Base-by-base conservation (phyloP, 64 coral and sea anemone genomes). In the Cladopsammia gracilis region DNA sequence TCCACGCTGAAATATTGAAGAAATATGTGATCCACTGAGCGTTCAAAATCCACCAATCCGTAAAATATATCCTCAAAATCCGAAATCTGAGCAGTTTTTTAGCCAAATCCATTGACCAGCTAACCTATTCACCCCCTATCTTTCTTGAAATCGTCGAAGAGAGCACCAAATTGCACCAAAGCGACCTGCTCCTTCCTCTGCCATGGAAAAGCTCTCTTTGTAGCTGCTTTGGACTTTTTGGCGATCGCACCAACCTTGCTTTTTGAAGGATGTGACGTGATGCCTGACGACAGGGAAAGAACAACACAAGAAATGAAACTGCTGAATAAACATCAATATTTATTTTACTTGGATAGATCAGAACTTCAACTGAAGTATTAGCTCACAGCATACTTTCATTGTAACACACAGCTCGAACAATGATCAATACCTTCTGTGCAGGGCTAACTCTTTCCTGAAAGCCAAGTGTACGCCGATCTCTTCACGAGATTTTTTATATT, bases 131-230 rank as follows among this genome's bases (percentile, higher is more conserved):
- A n/a, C n/a, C n/a, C n/a, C n/a, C n/a, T n/a, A n/a, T n/a, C n/a
- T n/a, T n/a, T n/a, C n/a, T 70, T 86, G 10, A 70, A 48, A 24
- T 86, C 83, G 16, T 44, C 52, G 25, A 59, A 60, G 19, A 88
- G n/a, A 60, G 86, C 52, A 34, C 59, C 25, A 19, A 88, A 75
- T 16, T 88, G 86, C 8, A 88, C 49, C 8, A 86, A 53, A 3
- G 64, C 83, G 3, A 70, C 44, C 47, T 70, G 48, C 44, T 88
- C 86, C 10, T 57, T 75, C 48, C 0, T 24, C 7, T 42, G 65
- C 86, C 86, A 88, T 4, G 70, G 70, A 45, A 44, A 72, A 44
- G 25, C 9, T 72, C 8, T 72, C 34, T 72, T 60, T 3, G 73
- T 12, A 45, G 11, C 50, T 54, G 48, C 9, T 54, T 77, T 11